Conservation (phyloP, 2,888 invertebrate genomes). For the Stenoptilia bipunctidactyla region DNA sequence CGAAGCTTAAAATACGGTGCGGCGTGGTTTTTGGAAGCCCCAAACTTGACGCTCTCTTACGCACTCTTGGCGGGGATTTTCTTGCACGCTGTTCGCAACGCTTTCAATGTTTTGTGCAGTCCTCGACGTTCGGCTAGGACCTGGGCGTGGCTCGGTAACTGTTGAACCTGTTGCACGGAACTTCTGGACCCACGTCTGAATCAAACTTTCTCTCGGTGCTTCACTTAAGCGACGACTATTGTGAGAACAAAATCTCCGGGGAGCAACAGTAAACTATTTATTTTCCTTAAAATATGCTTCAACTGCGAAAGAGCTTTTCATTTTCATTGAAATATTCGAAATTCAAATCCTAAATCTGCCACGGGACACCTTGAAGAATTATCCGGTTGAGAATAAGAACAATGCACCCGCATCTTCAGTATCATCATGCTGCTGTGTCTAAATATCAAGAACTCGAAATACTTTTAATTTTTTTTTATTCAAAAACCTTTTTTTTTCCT, state of each 20-base stretch:
- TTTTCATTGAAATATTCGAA: conserved; percentile 3
- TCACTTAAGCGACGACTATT: not conserved
- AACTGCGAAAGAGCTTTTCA: conserved; percentile 5
- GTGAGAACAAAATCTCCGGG: not conserved
- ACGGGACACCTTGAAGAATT: conserved; percentile 1
- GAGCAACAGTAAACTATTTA: conserved; percentile 2
- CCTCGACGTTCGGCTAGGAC: conserved; percentile 1
- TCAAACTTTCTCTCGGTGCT: not conserved
- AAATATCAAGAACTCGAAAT: too few species aligned
- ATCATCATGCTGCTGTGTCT: too few species aligned
- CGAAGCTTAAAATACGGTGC: not conserved
- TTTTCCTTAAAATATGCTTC: conserved; percentile 5
- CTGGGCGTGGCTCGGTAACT: not conserved
- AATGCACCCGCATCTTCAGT: too few species aligned
- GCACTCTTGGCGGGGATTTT: not conserved
- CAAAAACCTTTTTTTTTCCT: conserved; percentile 10
- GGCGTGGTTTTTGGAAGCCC: not conserved
- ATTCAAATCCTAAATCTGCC: not conserved
- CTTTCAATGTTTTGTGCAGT: not conserved
- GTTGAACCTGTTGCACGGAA: not conserved
- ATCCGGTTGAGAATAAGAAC: too few species aligned
- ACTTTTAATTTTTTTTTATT: not conserved
- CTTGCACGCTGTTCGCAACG: not conserved
- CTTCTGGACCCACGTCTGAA: not conserved
- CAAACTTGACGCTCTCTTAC: conserved; percentile 1